phyloP scores from a whole-genome alignment of 2,888 invertebrate species.

The Andrena praecox region DNA sequence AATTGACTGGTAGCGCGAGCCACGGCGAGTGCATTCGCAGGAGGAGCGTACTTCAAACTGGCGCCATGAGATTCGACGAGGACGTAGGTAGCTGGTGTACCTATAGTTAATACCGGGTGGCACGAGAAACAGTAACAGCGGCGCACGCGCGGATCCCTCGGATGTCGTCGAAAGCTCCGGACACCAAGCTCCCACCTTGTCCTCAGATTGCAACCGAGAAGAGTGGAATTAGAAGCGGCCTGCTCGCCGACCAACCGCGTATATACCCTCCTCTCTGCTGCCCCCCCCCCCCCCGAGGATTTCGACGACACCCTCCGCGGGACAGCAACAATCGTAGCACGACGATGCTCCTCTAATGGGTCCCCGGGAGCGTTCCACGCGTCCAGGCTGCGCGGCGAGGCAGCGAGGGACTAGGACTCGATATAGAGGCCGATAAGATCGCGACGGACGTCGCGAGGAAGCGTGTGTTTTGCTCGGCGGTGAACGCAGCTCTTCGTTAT shows the following conservation, averaged over 20 bases:
- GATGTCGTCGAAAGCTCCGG: conserved; percentile 61
- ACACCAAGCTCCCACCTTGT: conserved; percentile 44
- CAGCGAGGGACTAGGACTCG: too few relatives aligned
- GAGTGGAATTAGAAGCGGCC: conserved; percentile 43
- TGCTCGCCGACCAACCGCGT: neutral
- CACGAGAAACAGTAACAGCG: conserved; percentile 57
- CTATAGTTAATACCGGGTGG: conserved; percentile 76
- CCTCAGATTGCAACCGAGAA: conserved; percentile 41
- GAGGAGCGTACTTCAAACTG: conserved; percentile 84
- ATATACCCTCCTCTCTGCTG: neutral
- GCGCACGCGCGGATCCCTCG: conserved; percentile 66
- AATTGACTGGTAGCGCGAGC: conserved; percentile 23
- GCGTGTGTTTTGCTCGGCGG: neutral
- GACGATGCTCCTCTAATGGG: too few relatives aligned
- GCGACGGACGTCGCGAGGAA: too few relatives aligned
- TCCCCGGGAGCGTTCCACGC: too few relatives aligned
- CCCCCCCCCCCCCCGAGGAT: neutral
- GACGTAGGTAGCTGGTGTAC: conserved; percentile 77
- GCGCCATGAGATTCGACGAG: conserved; percentile 82
- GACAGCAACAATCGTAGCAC: neutral
- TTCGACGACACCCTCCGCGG: neutral
- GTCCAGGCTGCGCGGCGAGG: too few relatives aligned
- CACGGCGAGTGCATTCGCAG: conserved; percentile 81
- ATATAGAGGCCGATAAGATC: too few relatives aligned
- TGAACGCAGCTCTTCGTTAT: neutral